Base-by-base conservation (phyloP, 1,140 invertebrate species). In the Drepana arcuata region DNA sequence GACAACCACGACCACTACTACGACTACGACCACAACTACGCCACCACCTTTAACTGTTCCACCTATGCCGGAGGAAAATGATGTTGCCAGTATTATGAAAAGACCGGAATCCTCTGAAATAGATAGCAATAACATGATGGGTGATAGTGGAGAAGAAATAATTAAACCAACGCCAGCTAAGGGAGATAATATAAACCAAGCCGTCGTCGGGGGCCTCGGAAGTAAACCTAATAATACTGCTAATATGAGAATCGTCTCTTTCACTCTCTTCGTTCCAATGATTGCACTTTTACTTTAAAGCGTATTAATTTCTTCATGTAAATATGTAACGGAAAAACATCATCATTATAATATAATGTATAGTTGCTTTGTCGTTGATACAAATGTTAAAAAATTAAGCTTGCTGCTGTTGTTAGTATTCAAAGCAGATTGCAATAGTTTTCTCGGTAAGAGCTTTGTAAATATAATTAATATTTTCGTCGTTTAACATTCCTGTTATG, bases 1-100 rank as follows among this genome's bases (percentile, higher is more conserved):
- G 0, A 88, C 88, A 0, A 87, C 89, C 0, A 90, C 90, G 1
- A 89, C 91, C 0, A 90, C 89, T 0, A 92, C 91, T 3, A 91
- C 89, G 0, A 88, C 89, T 0, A 88, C 88, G 0, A 89, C 88
- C 0, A 88, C 87, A 2, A 87, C 87, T 0, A 85, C 87, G 0
- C 87, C 86, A 35, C 85, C 54, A 62, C 83, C 64, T 56, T 81
- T 37, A 61, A 84, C 41, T 61, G 72, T 75, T 11, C 67, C 84
- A 26, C 66, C 78, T 35, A 60, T 73, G 2, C 67, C 68, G 10
- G 75, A 80, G 26, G 69, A 74, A 36, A 78, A 79, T 29, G 72
- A 74, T 6, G 63, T 78, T 24, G 60, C 73, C 1, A 75, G 34
- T 29, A 29, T 45, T 14, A 68, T 66, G 31, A 67, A 64, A 14